Base-by-base conservation (phyloP, 2,888 invertebrate genomes). In the Chalcis sispes region DNA sequence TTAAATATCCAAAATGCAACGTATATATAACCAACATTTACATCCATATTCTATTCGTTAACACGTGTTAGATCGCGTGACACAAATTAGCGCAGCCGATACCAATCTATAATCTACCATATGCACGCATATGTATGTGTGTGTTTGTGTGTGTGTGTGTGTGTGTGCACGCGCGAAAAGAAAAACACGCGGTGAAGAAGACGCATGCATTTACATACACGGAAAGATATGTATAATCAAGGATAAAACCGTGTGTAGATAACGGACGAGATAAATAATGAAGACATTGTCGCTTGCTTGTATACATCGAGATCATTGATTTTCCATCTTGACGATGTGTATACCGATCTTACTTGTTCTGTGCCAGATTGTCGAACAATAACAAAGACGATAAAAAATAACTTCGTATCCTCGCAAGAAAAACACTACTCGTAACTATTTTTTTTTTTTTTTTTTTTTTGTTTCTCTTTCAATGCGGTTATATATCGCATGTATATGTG, bases 281-380 rank as follows among this genome's bases (percentile, higher is more conserved):
- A 46, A 61, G 54, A 50, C 67, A 69, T 46, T 67, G 74, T 69
- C 27, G 50, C 23, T n/a, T n/a, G 42, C n/a, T 13, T 25, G 66
- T 69, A 69, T 40, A 67, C 67, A 69, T 59, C 58, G 65, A 13
- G 65, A 65, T 48, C 72, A 59, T 65, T 56, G 72, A 72, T 72
- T 65, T 36, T 36, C 48, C 50, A 15, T 42, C 7, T 42, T n/a
- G n/a, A 42, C 42, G 29, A 13, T 23, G 54, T 54, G 58, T 15
- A 29, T n/a, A 2, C 23, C 20, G 4, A 36, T 36, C 4, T 36
- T 36, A 7, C 36, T 36, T 36, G 4, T 36, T 36, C 5, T 36
- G 36, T 36, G 10, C 10, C 10, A 36, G n/a, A n/a, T n/a, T n/a
- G n/a, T n/a, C 36, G 4, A 10, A 36, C 36, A 36, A 4, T 10